Evolutionary conservation across 2,888 invertebrate species (phyloP).

Genomic region (Luperina testacea): DNA sequence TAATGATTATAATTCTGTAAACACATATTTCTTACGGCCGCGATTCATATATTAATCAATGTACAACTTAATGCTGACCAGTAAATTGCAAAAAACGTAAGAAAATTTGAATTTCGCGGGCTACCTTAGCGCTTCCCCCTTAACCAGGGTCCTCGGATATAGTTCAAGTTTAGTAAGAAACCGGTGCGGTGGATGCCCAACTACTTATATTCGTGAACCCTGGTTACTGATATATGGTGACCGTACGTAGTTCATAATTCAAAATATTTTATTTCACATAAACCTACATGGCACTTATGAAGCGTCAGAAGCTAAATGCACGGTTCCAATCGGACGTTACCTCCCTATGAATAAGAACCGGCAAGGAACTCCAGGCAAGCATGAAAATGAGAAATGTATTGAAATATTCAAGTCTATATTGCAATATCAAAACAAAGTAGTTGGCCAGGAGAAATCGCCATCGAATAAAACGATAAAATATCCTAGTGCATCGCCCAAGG

Average conservation of each 20-base stretch:
- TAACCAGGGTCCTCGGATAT: too few species aligned
- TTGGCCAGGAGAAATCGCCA: slow-evolving; percentile 33
- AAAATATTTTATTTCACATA: neutral
- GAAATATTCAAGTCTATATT: slow-evolving; percentile 24
- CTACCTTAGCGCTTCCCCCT: too few species aligned
- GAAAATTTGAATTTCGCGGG: too few species aligned
- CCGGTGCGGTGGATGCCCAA: neutral
- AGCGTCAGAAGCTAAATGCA: neutral
- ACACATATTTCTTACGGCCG: too few species aligned
- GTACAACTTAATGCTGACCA: too few species aligned
- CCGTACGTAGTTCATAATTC: neutral
- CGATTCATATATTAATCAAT: too few species aligned
- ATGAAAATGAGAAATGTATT: neutral
- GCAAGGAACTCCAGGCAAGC: neutral
- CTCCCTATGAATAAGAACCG: neutral
- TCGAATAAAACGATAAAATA: slow-evolving; percentile 33
- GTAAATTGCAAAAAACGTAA: too few species aligned
- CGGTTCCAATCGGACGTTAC: neutral
- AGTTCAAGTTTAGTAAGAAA: too few species aligned
- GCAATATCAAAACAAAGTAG: slow-evolving; percentile 31
- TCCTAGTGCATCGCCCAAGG: slow-evolving; percentile 42
- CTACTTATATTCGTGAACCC: neutral
- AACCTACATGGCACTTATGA: neutral
- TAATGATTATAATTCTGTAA: too few species aligned
- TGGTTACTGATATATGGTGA: neutral